Percentiles rank a stretch among this genome's conserved stretches.
Conservation (phyloP, 2,888 invertebrate genomes). For the Lingula anatina region DNA sequence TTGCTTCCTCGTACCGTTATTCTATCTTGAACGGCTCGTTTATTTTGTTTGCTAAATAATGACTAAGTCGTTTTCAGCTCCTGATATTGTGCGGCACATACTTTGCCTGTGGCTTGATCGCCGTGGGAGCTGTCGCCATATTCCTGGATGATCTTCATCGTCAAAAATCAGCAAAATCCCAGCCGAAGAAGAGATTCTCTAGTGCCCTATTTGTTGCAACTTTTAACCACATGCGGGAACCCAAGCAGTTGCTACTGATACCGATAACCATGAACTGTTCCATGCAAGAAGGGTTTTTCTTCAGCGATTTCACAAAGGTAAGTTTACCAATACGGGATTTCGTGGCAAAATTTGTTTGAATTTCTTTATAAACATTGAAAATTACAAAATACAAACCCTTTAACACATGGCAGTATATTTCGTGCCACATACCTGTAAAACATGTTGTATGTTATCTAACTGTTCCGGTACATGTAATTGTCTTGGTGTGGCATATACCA, state of each 20-base stretch:
- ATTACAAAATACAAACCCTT: too few species aligned
- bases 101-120: constrained; percentile 77
- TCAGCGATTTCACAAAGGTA: constrained; percentile 62
- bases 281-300: constrained; percentile 94
- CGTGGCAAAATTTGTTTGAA: too few species aligned
- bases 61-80: constrained; percentile 61
- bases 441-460: too few species aligned
- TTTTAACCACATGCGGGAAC: constrained; percentile 78
- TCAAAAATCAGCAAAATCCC: constrained; percentile 25
- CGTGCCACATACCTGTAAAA: too few species aligned
- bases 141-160: constrained; percentile 66
- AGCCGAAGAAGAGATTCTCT: constrained; percentile 19
- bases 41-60: too few species aligned
- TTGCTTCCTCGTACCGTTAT: too few species aligned
- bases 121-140: constrained; percentile 78
- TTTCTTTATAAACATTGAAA: too few species aligned
- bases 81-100: constrained; percentile 86
- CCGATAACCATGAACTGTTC: constrained; percentile 96
- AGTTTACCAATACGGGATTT: too few species aligned
- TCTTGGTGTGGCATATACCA: too few species aligned
- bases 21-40: too few species aligned
- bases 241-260: constrained; percentile 85
- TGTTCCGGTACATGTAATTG: too few species aligned
- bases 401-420: too few species aligned
- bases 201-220: constrained; percentile 58